phyloP scores from a whole-genome alignment of 2,113 vertebrate species.

The Manacus vitellinus region DNA sequence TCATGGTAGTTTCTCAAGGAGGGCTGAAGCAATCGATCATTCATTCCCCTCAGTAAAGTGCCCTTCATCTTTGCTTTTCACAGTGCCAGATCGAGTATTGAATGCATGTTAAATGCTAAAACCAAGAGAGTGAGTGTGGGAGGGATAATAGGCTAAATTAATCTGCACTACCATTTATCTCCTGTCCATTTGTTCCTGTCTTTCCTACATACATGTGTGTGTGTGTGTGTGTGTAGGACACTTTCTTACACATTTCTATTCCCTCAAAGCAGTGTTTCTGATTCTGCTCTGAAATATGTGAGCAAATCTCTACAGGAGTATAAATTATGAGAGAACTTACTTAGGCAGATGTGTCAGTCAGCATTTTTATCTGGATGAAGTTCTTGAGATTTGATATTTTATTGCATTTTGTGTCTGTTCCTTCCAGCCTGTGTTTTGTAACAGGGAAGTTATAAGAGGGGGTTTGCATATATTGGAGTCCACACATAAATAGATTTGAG shows the following conservation, averaged over 20 bases:
- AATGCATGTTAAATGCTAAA: not conserved
- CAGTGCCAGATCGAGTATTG: not conserved
- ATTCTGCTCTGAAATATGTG: not conserved
- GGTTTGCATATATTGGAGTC: not conserved
- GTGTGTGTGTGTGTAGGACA: not conserved
- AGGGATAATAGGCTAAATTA: not conserved
- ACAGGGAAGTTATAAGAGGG: accelerated
- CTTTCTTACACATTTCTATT: not conserved
- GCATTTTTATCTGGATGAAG: not conserved
- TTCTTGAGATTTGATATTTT: not conserved
- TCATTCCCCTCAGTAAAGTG: slow-evolving; percentile 10
- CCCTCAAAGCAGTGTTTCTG: not conserved
- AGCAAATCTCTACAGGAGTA: not conserved
- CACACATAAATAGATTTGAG: not conserved
- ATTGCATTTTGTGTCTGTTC: not conserved
- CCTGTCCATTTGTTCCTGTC: not conserved
- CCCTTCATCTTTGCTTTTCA: slow-evolving; percentile 22
- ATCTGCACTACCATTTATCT: not conserved
- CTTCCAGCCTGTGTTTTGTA: not conserved
- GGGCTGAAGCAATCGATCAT: slow-evolving; percentile 6
- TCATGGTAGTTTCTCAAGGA: not conserved
- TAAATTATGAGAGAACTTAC: not conserved
- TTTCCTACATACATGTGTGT: not conserved
- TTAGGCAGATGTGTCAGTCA: not conserved
- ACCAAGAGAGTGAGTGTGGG: not conserved